Evolutionary conservation across 2,888 invertebrate species (phyloP).

Genomic region (Carabus problematicus): DNA sequence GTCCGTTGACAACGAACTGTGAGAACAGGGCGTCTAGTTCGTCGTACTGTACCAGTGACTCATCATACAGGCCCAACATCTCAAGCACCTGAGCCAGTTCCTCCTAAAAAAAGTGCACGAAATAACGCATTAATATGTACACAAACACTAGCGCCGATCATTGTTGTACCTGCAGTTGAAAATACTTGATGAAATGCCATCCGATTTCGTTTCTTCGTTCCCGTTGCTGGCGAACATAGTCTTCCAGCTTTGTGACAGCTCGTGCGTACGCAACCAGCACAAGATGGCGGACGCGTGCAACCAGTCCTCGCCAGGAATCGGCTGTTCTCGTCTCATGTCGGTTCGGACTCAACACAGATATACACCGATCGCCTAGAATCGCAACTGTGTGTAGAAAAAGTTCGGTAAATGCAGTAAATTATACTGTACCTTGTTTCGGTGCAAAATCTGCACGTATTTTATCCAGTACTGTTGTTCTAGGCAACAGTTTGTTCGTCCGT

Average conservation of each 20-base stretch:
- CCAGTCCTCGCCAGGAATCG: constrained; percentile 88
- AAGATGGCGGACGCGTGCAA: constrained; percentile 82
- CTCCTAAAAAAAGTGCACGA: constrained; percentile 68
- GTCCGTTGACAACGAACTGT: constrained; percentile 94
- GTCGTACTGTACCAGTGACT: constrained; percentile 95
- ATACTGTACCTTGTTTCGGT: constrained; percentile 75
- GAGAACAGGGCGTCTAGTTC: constrained; percentile 96
- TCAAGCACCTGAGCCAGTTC: constrained; percentile 94
- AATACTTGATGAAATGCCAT: constrained; percentile 96
- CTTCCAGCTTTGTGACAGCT: constrained; percentile 85
- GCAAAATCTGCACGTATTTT: constrained; percentile 95
- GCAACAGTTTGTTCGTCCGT: constrained; percentile 89
- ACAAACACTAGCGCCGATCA: neutral
- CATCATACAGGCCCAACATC: constrained; percentile 91
- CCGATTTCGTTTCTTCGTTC: constrained; percentile 88
- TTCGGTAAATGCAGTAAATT: constrained; percentile 19
- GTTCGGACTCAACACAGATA: constrained; percentile 89
- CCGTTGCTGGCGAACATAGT: constrained; percentile 86
- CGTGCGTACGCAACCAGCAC: constrained; percentile 87
- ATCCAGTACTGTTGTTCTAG: constrained; percentile 91
- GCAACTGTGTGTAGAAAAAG: constrained; percentile 23
- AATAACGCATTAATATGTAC: too few species aligned
- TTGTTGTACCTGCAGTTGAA: constrained; percentile 79
- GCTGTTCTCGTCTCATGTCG: constrained; percentile 88
- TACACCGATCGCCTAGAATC: constrained; percentile 73